Conservation (phyloP, 2,797 vertebrate genomes). For the Danio tinwini region DNA sequence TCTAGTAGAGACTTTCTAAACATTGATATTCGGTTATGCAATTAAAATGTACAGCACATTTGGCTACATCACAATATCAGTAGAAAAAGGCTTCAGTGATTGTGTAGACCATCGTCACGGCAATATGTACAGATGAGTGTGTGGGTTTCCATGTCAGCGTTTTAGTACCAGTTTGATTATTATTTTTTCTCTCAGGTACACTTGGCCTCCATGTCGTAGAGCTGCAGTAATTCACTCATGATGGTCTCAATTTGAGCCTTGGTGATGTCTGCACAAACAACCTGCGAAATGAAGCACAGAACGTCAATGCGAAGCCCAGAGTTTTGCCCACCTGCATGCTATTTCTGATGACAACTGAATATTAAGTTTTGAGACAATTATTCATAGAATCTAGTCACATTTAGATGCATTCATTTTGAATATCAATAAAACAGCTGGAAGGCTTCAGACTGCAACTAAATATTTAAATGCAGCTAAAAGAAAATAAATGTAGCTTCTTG, state of each 20-base stretch:
- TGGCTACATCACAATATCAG: slow-evolving; percentile 8
- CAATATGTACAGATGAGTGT: neutral
- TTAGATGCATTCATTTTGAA: neutral
- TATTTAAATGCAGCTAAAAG: no score
- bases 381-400: slow-evolving; percentile 14
- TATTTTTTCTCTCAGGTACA: slow-evolving; percentile 73
- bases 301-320: neutral
- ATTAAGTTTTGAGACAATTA: neutral
- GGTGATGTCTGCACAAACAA: slow-evolving; percentile 84
- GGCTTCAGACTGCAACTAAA: no score
- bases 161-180: slow-evolving; percentile 36
- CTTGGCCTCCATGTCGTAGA: slow-evolving; percentile 89
- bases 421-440: neutral
- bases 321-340: neutral
- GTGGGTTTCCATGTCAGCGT: slow-evolving; percentile 4
- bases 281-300: slow-evolving; percentile 65
- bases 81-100: neutral
- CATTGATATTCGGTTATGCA: slow-evolving; percentile 17
- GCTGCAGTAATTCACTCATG: slow-evolving; percentile 84
- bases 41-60: slow-evolving; percentile 15
- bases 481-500: no score
- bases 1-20: neutral
- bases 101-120: neutral
- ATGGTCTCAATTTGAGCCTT: slow-evolving; percentile 83
- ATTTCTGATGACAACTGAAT: neutral